Evolutionary conservation across 2,888 invertebrate genomes (phyloP).

Genomic region (Eurois occulta): DNA sequence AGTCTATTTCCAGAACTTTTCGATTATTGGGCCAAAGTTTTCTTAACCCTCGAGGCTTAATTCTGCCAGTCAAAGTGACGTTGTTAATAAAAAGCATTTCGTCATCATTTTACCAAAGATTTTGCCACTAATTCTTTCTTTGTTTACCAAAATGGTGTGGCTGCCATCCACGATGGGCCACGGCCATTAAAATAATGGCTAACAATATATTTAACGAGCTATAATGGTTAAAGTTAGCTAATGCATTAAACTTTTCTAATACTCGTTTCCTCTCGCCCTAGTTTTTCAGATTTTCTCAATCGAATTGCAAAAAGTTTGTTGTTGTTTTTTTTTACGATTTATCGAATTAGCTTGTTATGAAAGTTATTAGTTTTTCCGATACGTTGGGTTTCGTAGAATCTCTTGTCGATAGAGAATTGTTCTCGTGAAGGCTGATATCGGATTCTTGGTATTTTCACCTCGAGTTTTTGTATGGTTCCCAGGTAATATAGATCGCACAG

Average conservation of each 20-base stretch:
- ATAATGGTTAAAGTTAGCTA: constrained; percentile 75
- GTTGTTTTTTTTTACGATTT: constrained; percentile 53
- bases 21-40: not conserved
- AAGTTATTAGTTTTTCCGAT: constrained; percentile 15
- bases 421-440: not conserved
- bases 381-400: constrained; percentile 8
- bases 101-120: constrained; percentile 42
- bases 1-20: constrained; percentile 12
- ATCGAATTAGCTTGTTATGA: constrained; percentile 24
- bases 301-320: constrained; percentile 57
- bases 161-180: constrained; percentile 25
- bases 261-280: constrained; percentile 69
- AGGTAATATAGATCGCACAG: not conserved
- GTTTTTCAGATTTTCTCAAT: constrained; percentile 61
- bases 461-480: not conserved
- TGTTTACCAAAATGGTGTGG: constrained; percentile 43
- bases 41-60: constrained; percentile 16
- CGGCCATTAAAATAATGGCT: constrained; percentile 59
- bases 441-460: not conserved
- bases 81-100: constrained; percentile 25
- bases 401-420: not conserved
- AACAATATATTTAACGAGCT: constrained; percentile 76
- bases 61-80: constrained; percentile 41
- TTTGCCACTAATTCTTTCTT: constrained; percentile 40
- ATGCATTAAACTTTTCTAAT: constrained; percentile 73